These are phyloP conservation scores for Pimephales promelas DNA, from an alignment of 2,113 vertebrate genomes.

Conservation along the genomic window DNA sequence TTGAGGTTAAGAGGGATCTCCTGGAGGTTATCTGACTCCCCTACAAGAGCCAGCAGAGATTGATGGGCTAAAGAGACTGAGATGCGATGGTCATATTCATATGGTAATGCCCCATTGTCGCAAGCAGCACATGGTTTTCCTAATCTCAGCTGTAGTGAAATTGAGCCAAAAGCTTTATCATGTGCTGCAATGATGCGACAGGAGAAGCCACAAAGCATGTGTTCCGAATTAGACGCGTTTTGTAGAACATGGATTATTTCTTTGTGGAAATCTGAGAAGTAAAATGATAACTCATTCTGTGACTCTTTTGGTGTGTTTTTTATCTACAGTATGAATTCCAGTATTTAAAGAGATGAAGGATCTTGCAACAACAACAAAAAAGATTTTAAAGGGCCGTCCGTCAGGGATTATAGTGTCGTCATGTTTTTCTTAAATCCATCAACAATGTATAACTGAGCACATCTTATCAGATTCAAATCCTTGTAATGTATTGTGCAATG, in stretches of 20 bases:
- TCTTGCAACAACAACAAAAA: constrained; percentile 38
- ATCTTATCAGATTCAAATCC: constrained; percentile 41
- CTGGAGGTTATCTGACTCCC: constrained; percentile 80
- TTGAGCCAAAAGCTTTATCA: constrained; percentile 75
- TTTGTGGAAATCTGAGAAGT: neutral
- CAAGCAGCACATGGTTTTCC: constrained; percentile 72
- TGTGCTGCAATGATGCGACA: constrained; percentile 64
- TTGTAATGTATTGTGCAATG: constrained; percentile 33
- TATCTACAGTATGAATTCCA: constrained; percentile 27
- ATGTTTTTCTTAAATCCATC: constrained; percentile 44
- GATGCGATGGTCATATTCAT: constrained; percentile 79
- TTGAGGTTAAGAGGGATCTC: constrained; percentile 87
- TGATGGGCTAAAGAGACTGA: constrained; percentile 80
- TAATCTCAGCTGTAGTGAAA: constrained; percentile 77
- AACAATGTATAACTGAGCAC: constrained; percentile 43
- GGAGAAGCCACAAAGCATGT: constrained; percentile 46
- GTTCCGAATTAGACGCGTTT: constrained; percentile 43
- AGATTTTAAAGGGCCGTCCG: constrained; percentile 16
- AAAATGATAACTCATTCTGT: constrained; percentile 53
- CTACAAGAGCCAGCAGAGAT: constrained; percentile 74
- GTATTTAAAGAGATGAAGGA: constrained; percentile 35
- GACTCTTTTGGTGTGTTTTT: constrained; percentile 56
- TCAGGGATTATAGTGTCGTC: constrained; percentile 27
- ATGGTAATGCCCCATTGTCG: constrained; percentile 82
- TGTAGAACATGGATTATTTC: constrained; percentile 46